phyloP scores from a whole-genome alignment of 2,888 invertebrate genomes.

The Xestia c-nigrum region DNA sequence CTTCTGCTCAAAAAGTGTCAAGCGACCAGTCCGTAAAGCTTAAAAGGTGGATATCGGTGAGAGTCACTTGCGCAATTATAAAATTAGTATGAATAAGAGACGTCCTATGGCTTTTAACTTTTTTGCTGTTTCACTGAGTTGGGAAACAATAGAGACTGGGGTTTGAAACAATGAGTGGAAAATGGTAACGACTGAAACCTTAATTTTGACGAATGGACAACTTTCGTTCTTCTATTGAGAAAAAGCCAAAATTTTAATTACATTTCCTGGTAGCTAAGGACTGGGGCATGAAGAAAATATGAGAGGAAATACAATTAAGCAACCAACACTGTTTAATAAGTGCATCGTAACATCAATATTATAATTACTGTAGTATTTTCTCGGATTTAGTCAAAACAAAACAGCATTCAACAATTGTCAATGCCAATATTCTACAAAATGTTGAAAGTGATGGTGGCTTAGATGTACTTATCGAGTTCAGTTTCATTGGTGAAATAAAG shows the following conservation, averaged over 20 bases:
- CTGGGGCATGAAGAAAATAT: neutral
- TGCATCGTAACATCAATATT: neutral
- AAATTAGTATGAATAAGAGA: neutral
- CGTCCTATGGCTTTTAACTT: conserved; percentile 17
- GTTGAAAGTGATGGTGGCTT: neutral
- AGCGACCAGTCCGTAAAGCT: no score
- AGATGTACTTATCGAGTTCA: neutral
- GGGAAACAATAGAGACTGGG: neutral
- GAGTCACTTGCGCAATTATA: neutral
- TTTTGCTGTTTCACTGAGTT: conserved; percentile 6
- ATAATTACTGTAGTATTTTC: no score
- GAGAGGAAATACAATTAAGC: neutral
- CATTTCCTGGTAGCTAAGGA: neutral
- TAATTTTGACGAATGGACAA: conserved; percentile 1
- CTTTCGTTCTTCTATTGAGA: conserved; percentile 1
- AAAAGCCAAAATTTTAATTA: neutral
- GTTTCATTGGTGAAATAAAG: neutral
- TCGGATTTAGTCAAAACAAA: neutral
- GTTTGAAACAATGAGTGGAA: conserved; percentile 15
- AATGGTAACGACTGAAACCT: neutral
- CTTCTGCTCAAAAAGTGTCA: no score
- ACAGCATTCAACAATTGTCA: neutral
- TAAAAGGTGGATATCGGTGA: no score
- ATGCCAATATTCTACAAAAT: neutral
- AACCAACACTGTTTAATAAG: neutral